Evolutionary conservation across 2,113 vertebrate genomes (phyloP).

Genomic region (Xiphias gladius): DNA sequence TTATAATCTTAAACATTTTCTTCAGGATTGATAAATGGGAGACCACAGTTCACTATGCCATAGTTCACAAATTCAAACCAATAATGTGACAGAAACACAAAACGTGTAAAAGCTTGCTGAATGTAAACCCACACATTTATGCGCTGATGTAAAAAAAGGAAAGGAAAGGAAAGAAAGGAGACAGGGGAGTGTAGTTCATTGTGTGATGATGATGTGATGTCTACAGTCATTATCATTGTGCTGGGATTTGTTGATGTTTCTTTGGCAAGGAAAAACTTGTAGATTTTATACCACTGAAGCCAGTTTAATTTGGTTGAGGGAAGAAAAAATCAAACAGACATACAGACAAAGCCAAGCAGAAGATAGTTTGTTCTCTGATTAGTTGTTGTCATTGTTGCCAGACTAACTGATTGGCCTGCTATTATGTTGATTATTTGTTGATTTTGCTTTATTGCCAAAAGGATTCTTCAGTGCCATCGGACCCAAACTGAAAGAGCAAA

Average conservation of each 20-base stretch:
- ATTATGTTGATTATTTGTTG: conserved; percentile 32
- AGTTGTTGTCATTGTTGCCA: conserved; percentile 19
- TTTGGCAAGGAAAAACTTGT: conserved; percentile 27
- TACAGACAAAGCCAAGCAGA: not conserved
- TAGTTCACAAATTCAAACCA: too few species aligned
- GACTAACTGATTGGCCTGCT: conserved; percentile 8
- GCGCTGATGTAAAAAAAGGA: not conserved
- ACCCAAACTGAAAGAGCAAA: not conserved
- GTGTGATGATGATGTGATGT: not conserved
- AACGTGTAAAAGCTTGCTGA: too few species aligned
- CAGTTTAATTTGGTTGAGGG: conserved; percentile 1
- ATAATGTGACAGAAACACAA: too few species aligned
- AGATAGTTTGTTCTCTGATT: conserved; percentile 36
- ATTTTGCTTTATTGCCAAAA: conserved; percentile 1
- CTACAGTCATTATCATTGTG: conserved; percentile 3
- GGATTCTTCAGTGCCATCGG: not conserved
- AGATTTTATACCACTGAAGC: conserved; percentile 11
- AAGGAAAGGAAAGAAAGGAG: not conserved
- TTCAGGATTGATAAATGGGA: too few species aligned
- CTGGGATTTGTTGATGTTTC: conserved; percentile 27
- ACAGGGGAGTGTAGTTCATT: not conserved
- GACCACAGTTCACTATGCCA: too few species aligned
- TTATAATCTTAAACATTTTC: too few species aligned
- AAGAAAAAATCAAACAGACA: not conserved
- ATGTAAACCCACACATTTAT: not conserved